Base-by-base conservation (phyloP, 2,113 vertebrate species). In the Xiphophorus maculatus region DNA sequence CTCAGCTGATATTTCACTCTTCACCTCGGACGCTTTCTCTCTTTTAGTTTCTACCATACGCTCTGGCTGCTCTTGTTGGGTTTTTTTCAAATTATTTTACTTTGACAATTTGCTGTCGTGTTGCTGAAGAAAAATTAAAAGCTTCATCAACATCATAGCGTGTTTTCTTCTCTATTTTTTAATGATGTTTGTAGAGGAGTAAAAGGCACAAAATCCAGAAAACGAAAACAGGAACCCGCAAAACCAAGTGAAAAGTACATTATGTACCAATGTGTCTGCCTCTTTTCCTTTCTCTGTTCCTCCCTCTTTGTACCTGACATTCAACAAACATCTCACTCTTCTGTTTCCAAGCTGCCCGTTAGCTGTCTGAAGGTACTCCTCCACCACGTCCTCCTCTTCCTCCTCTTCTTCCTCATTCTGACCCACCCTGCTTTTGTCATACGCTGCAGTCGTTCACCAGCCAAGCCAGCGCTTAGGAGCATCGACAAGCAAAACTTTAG, bases 341-440 rank as follows among this genome's bases (percentile, higher is more conserved):
- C 96, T 99, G 96, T 97, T 98, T 99, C 95, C 97, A 98, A 98
- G 98, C 98, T 98, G 97, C 97, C 96, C 96, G 94, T 96, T 97
- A 98, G 96, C 96, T 97, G 96, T 98, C 96, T 98, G 95, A 98
- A 99, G 98, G 98, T 98, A 99, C 96, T 96, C 95, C 94, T 95
- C 92, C 83, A 95, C 90, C 77, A 81, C 79, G 91, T 92, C 74
- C 64, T 78, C 69, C 54, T 72, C 76, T 14, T 64, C 71, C 69
- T 69, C 61, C 51, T 83, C 80, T 40, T 83, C 80, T 40, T 82
- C 66, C 71, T 81, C 81, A 83, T 73, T 79, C 66, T 71, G 89
- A 66, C 66, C 65, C 63, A 65, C 63, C 73, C 74, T 63, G 82
- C 81, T 79, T 85, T 22, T 66, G 37, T 79, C 69, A 64, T 48